phyloP scores from a whole-genome alignment of 30 jellyfish, hydroid and myxozoan species.

The Nemopilema nomurai region DNA sequence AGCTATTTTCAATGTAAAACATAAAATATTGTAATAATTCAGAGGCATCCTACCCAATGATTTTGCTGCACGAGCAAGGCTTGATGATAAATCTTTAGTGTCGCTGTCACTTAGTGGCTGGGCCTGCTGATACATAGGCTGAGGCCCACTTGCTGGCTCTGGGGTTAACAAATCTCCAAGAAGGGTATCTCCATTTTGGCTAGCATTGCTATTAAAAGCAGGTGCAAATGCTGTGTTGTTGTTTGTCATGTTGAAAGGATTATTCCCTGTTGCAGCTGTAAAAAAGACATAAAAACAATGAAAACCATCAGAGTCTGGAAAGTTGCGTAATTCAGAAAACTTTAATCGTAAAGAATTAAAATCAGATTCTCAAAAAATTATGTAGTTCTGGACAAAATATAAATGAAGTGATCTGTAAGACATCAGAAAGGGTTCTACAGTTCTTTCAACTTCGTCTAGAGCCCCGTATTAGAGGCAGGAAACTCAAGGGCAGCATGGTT shows the following conservation, averaged over 20 bases:
- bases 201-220: constrained; percentile 22
- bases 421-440: too few species aligned
- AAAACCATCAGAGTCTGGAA: background rate
- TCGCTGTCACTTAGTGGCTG: constrained; percentile 35
- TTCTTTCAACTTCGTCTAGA: too few species aligned
- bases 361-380: too few species aligned
- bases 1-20: background rate
- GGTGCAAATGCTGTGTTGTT: constrained; percentile 58
- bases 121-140: constrained; percentile 1
- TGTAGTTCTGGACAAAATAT: too few species aligned
- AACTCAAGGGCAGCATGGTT: too few species aligned
- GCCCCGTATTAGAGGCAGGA: too few species aligned
- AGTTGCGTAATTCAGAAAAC: too few species aligned
- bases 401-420: too few species aligned
- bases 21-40: too few species aligned
- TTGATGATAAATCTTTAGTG: constrained; percentile 75
- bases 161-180: constrained; percentile 82
- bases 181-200: constrained; percentile 45
- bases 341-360: too few species aligned
- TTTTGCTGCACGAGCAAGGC: constrained; percentile 86
- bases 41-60: constrained; percentile 93
- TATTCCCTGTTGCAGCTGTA: constrained; percentile 27
- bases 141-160: constrained; percentile 50
- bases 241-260: constrained; percentile 47
- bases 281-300: background rate